Base-by-base conservation (phyloP, 2,888 invertebrate species). In the Mimas tiliae region DNA sequence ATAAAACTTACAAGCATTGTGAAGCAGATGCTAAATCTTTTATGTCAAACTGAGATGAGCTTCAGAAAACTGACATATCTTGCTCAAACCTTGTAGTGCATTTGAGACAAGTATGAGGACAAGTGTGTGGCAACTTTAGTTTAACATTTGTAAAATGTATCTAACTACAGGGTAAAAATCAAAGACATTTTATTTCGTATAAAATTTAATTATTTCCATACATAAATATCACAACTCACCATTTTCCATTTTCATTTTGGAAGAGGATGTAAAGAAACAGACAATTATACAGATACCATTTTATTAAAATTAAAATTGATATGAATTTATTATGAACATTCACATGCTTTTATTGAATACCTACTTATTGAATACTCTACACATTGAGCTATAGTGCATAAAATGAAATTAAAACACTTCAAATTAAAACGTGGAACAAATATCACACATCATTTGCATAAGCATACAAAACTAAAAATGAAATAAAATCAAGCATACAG, bases 241-340 rank as follows among this genome's bases (percentile, higher is more conserved):
- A 19, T 42, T 34, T 38, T n/a, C 16, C 34, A 16, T 38, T 38
- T 42, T 16, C 19, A 19, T 21, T 50, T 42, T n/a, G 16, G 16
- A 34, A n/a, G 34, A 55, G 58, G 58, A 42, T 42, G 42, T 42
- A 42, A 58, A 42, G 19, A 42, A 58, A 58, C 58, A 58, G 19
- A 19, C 70, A 69, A 68, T 68, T 64, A 55, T 66, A 6, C 69
- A 38, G 65, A 66, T 65, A 71, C 62, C 65, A 64, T 69, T 73
- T 75, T 73, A 75, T 50, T 50, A 16, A 19, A 50, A 75, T 50
- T 50, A 8, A 9, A 50, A 19, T 48, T 48, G n/a, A 48, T 48
- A 50, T 50, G 50, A 19, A n/a, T n/a, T n/a, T 50, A 19, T 50
- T 16, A 50, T 0, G 9, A 50, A 50, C 50, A 50, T 50, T 50